A percentile compares a stretch with the other conserved stretches of the same genome.
Conservation (phyloP, 2,888 invertebrate genomes). For the Neoitamus cyanurus region DNA sequence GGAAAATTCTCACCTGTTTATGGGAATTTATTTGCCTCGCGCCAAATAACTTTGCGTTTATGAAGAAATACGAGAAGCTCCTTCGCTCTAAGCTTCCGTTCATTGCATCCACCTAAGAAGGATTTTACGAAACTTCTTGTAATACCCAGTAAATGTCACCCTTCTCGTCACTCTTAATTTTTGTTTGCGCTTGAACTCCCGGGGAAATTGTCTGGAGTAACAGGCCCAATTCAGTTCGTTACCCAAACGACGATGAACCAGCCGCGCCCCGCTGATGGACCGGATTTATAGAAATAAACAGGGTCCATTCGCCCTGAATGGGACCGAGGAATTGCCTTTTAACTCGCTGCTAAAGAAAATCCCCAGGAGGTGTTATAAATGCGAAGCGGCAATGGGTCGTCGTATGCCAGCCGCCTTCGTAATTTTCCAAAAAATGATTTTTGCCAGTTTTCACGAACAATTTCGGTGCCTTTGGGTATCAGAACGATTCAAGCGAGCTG, state of each 20-base stretch:
- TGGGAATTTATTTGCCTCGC: background rate
- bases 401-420: background rate
- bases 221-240: background rate
- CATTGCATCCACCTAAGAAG: background rate
- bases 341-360: background rate
- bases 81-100: background rate
- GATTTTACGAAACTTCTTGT: background rate
- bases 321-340: background rate
- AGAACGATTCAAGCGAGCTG: background rate
- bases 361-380: background rate
- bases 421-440: background rate
- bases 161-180: background rate
- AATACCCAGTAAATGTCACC: background rate
- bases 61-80: background rate
- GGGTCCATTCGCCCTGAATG: background rate
- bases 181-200: background rate
- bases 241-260: background rate
- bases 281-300: background rate
- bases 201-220: background rate
- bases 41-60: background rate
- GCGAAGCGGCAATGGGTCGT: background rate
- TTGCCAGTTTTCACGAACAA: background rate
- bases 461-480: background rate
- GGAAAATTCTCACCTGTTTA: background rate
- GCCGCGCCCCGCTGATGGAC: background rate